phyloP scores from a whole-genome alignment of 2,113 vertebrate genomes.

The Argyrosomus japonicus region DNA sequence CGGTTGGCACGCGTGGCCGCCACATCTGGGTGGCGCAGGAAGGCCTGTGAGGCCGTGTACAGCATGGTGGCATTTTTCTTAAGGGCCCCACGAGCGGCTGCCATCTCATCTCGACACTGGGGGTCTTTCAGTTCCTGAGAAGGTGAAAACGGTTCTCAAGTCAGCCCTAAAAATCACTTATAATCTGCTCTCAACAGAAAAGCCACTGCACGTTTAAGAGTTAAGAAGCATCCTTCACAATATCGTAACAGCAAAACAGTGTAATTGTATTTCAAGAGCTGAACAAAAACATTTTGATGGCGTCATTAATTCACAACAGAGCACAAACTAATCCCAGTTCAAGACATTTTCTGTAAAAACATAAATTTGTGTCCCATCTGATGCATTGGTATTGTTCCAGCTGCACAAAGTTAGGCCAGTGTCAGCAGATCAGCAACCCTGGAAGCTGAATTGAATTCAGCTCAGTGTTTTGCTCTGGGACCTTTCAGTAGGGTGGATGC shows the following conservation, averaged over 20 bases:
- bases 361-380: conserved; percentile 12
- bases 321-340: background rate
- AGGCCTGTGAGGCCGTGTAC: conserved; percentile 97
- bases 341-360: conserved; percentile 8
- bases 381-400: conserved; percentile 44
- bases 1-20: conserved; percentile 96
- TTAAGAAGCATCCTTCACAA: background rate
- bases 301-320: background rate
- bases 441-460: conserved; percentile 38
- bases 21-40: conserved; percentile 96
- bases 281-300: background rate
- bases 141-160: background rate
- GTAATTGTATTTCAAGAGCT: background rate
- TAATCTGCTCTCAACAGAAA: background rate
- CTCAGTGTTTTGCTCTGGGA: conserved; percentile 46
- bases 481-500: conserved; percentile 15
- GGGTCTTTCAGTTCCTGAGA: conserved; percentile 96
- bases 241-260: background rate
- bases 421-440: conserved; percentile 56
- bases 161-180: background rate
- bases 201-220: background rate
- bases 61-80: conserved; percentile 99
- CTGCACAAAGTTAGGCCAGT: conserved; percentile 28
- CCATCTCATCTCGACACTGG: conserved; percentile 98
- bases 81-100: conserved; percentile 94